Conservation (phyloP, 2,113 vertebrate genomes). For the Takifugu flavidus region DNA sequence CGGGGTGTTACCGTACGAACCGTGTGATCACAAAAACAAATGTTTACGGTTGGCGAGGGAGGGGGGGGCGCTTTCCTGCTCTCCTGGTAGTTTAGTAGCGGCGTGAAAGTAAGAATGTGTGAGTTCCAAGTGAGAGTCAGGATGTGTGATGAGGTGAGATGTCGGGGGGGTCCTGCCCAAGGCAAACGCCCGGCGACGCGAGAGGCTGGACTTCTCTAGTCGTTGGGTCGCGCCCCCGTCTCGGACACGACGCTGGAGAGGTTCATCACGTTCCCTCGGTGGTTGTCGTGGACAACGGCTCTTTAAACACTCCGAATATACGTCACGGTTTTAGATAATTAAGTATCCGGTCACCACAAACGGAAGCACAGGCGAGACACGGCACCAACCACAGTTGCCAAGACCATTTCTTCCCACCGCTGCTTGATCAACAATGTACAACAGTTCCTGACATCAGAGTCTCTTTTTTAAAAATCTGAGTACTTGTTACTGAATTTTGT, state of each 20-base stretch:
- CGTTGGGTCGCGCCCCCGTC: conserved; percentile 40
- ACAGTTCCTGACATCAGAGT: conserved; percentile 56
- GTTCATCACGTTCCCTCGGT: background rate
- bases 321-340: conserved; percentile 4
- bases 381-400: conserved; percentile 47
- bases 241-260: background rate
- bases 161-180: no score
- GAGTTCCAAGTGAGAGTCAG: conserved; percentile 21
- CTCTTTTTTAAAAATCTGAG: conserved; percentile 31
- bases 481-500: conserved; percentile 65
- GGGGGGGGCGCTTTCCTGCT: conserved; percentile 13
- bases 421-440: conserved; percentile 55
- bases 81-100: conserved; percentile 19
- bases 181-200: conserved; percentile 26
- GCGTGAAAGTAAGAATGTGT: conserved; percentile 47
- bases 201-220: conserved; percentile 61
- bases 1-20: conserved; percentile 65
- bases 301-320: conserved; percentile 2
- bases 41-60: conserved; percentile 53
- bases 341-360: background rate
- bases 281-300: conserved; percentile 2
- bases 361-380: conserved; percentile 30
- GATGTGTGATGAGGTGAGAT: conserved; percentile 1
- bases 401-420: conserved; percentile 53
- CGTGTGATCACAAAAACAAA: conserved; percentile 51